Evolutionary conservation across 1,140 invertebrate species (phyloP).

Genomic region (Coenobita brevimanus): DNA sequence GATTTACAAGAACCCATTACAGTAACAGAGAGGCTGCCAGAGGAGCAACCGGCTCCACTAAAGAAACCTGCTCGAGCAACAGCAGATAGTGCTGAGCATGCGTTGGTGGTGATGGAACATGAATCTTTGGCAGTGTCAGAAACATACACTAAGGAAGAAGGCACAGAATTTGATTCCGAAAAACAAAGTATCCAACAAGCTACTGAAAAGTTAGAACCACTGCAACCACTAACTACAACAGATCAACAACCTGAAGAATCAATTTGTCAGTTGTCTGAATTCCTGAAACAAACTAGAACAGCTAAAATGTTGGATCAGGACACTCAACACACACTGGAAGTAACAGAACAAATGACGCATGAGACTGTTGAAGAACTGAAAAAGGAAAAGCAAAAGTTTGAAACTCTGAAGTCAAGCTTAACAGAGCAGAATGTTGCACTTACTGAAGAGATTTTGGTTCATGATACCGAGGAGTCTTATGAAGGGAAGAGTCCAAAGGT

Average conservation of each 20-base stretch:
- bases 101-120: slow-evolving; percentile 52
- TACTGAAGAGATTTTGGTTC: slow-evolving; percentile 56
- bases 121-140: slow-evolving; percentile 49
- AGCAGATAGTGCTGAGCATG: slow-evolving; percentile 47
- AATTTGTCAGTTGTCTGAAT: slow-evolving; percentile 34
- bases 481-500: slow-evolving; percentile 30
- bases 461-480: slow-evolving; percentile 60
- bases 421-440: slow-evolving; percentile 54
- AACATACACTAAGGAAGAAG: slow-evolving; percentile 40
- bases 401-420: slow-evolving; percentile 37
- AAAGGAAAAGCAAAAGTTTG: slow-evolving; percentile 27
- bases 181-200: slow-evolving; percentile 36
- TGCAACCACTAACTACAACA: slow-evolving; percentile 45
- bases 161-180: slow-evolving; percentile 52
- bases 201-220: slow-evolving; percentile 35
- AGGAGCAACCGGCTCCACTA: slow-evolving; percentile 50
- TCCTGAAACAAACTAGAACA: slow-evolving; percentile 31
- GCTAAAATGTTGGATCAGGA: slow-evolving; percentile 49
- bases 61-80: slow-evolving; percentile 45
- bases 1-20: slow-evolving; percentile 55
- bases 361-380: slow-evolving; percentile 46
- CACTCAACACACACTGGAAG: slow-evolving; percentile 37
- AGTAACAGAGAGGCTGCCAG: slow-evolving; percentile 53
- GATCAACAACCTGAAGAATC: slow-evolving; percentile 51
- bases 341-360: slow-evolving; percentile 52